Evolutionary conservation across 2,113 vertebrate genomes (phyloP), one percentile per base, ranked within the genome.

Genomic region (Tetrax tetrax): DNA sequence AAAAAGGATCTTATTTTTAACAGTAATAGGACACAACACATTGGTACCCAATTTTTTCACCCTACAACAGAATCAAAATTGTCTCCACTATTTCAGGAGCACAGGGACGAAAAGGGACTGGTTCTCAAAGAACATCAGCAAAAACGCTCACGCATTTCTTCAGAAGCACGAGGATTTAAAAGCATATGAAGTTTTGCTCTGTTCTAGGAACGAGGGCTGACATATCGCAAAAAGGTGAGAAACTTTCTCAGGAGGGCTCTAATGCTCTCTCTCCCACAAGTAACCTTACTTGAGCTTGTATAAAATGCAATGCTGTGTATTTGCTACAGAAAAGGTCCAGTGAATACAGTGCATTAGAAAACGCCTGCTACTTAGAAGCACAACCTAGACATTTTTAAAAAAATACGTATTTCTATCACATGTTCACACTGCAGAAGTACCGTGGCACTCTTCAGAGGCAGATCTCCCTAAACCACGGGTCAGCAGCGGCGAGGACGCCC

Each of bases 361-460:
- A 38, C 1, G 8, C 25, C 64, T 37, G 43, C 38, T 31, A 31
- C 16, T 22, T 14, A 8, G 4, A 64, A 70, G 23, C 16, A 54
- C 25, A 43, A 75, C 9, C n/a, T 43, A 22, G 56, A 23, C 16
- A 3, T 14, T 17, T 21, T 12, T 3, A 8, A 31, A 8, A 31
- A 37, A 31, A 29, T 13, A 24, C 0, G 2, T 41, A 28, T 33
- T 77, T 54, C 21, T 35, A 27, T 4, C 2, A 0, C 41, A 19
- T 5, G 28, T n/a, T 59, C 47, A 13, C 6, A 7, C 1, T 35
- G 24, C 33, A 81, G 56, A 33, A 74, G 31, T 0, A 19, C 31
- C 14, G 31, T 1, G 18, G 28, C 19, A 7, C 27, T n/a, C 13
- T 28, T 22, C 17, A 19, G 86, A 60, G 28, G 41, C 80, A 75